Evolutionary conservation across 2,888 invertebrate species (phyloP).

Genomic region (Andrena trimmerana): DNA sequence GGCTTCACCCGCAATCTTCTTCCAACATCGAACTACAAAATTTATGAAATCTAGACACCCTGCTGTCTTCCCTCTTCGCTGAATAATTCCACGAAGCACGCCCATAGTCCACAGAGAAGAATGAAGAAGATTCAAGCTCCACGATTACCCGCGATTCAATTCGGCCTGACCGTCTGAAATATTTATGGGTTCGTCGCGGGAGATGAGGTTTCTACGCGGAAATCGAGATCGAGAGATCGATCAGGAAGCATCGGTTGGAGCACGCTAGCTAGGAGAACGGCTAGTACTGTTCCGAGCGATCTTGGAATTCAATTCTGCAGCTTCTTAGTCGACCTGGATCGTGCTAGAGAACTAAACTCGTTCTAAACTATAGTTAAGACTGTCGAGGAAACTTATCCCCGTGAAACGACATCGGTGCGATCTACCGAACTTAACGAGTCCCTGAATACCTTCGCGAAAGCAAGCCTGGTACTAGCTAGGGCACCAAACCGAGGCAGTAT

Average conservation of each 20-base stretch:
- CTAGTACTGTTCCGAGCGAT: conserved; percentile 5
- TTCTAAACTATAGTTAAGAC: background rate
- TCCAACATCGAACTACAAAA: too few species aligned
- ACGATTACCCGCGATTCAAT: conserved; percentile 29
- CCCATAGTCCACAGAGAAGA: background rate
- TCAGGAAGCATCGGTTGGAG: conserved; percentile 29
- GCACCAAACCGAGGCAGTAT: too few species aligned
- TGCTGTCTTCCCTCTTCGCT: background rate
- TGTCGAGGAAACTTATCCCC: background rate
- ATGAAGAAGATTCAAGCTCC: conserved; percentile 10
- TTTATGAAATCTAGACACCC: too few species aligned
- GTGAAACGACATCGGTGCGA: background rate
- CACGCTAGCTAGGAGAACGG: conserved; percentile 11
- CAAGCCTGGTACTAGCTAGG: too few species aligned
- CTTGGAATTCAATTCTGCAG: conserved; percentile 18
- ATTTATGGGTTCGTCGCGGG: conserved; percentile 48
- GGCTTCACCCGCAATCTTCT: background rate
- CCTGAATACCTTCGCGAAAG: background rate
- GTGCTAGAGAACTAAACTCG: background rate
- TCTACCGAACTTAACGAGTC: background rate
- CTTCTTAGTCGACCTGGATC: background rate
- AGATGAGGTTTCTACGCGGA: conserved; percentile 33
- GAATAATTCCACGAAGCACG: conserved; percentile 5
- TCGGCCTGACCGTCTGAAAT: conserved; percentile 38
- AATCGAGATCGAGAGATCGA: conserved; percentile 52